These are phyloP conservation scores for Cancer borealis DNA, from an alignment of 2,888 invertebrate species.

Conservation along the genomic window DNA sequence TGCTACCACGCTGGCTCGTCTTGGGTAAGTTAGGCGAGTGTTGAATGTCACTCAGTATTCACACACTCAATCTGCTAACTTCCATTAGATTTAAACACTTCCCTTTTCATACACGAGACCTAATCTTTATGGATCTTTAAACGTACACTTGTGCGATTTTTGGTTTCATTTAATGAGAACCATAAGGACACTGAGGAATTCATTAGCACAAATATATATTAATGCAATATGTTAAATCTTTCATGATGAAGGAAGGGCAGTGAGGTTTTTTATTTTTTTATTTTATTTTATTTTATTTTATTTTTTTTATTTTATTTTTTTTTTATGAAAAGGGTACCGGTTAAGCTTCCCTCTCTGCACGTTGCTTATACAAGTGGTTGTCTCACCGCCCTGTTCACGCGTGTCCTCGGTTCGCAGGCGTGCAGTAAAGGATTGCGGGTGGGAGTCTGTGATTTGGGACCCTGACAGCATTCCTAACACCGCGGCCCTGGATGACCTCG, in stretches of 20 bases:
- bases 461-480: constrained; percentile 45
- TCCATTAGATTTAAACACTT: neutral
- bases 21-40: constrained; percentile 46
- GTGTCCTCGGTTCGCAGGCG: neutral
- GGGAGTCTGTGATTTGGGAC: constrained; percentile 47
- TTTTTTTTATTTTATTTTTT: no score
- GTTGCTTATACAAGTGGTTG: neutral
- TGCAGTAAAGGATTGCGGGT: constrained; percentile 12
- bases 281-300: no score
- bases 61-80: neutral
- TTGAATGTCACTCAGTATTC: neutral
- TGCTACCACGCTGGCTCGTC: constrained; percentile 55
- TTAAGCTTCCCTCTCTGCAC: neutral
- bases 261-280: no score
- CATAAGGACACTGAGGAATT: no score
- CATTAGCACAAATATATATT: no score
- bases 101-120: neutral
- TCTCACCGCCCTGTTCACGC: neutral
- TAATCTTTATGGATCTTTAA: neutral
- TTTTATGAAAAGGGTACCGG: no score
- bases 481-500: neutral
- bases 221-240: no score
- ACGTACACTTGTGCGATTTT: neutral
- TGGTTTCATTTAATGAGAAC: no score
- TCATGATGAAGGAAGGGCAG: no score